Evolutionary conservation across 2,797 vertebrate genomes (phyloP), one percentile per base, ranked within the genome.

Genomic region (Moxostoma hubbsi): DNA sequence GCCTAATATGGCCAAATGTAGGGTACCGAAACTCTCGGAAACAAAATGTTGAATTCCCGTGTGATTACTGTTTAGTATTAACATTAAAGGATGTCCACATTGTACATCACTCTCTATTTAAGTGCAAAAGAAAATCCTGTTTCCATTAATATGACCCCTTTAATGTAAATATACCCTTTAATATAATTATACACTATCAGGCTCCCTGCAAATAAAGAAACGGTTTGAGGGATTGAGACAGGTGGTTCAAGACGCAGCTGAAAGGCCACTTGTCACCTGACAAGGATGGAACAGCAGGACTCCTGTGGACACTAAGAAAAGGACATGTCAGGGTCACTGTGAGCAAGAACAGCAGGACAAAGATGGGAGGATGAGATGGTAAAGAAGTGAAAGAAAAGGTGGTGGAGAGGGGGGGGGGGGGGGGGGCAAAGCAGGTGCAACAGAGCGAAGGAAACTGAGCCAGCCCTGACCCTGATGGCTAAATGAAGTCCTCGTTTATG

Each of bases 191-290:
- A 55, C 77, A 50, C 36, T 13, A 70, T 75, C 57, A 58, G 55
- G 54, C 62, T 50, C 43, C 58, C 69, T 63, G 47, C 65, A 66
- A 69, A 51, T 50, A 36, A 72, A 45, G 50, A 49, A 75, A 75
- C 16, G 9, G 11, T 6, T 57, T 36, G 36, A 36, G 36, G 61
- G 59, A 24, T 24, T 61, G 9, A 45, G 75, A 51, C 51, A 49
- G 63, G 49, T 65, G 45, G 67, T 74, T 50, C 8, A 7, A 62
- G 79, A 57, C 69, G 1, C 82, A 55, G 80, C 84, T 81, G 77
- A 92, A 92, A 93, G 87, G 90, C 90, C 89, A 90, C 89, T 90
- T 91, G 92, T 92, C 91, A 91, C 85, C 88, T 85, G 55, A 85
- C 84, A 65, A 12, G 84, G 82, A 85, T 85, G 68, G 79, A 73